Conservation (phyloP, 2,113 vertebrate species). For the Catharus fuscescens region DNA sequence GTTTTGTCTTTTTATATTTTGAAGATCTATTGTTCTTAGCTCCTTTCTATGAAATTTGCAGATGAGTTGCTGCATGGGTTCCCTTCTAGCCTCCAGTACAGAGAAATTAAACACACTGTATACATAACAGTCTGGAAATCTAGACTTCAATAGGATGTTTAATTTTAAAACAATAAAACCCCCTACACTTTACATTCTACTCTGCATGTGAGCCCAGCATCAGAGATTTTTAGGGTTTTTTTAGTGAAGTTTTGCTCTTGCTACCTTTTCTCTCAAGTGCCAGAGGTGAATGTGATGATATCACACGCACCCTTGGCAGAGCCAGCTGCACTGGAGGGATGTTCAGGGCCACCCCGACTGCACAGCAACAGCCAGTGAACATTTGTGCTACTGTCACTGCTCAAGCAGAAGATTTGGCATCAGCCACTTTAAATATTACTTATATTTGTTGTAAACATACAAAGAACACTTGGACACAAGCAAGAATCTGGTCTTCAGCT, state of each 20-base stretch:
- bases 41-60: neutral
- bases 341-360: neutral
- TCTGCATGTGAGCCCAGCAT: neutral
- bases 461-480: neutral
- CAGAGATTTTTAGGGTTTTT: accelerated
- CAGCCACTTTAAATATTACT: neutral
- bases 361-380: accelerated
- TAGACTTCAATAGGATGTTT: neutral
- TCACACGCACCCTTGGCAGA: neutral
- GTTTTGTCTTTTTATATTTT: neutral
- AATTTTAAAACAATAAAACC: neutral
- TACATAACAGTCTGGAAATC: neutral
- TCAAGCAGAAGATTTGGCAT: neutral
- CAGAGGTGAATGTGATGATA: neutral
- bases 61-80: neutral
- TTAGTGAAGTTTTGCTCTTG: neutral
- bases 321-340: neutral
- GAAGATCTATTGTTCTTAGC: neutral
- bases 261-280: neutral
- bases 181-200: accelerated
- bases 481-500: neutral
- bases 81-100: neutral
- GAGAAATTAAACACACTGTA: neutral
- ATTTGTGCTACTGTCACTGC: neutral
- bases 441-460: accelerated